These are phyloP conservation scores for Apteryx mantelli DNA, from an alignment of 2,113 vertebrate genomes.

Conservation along the genomic window DNA sequence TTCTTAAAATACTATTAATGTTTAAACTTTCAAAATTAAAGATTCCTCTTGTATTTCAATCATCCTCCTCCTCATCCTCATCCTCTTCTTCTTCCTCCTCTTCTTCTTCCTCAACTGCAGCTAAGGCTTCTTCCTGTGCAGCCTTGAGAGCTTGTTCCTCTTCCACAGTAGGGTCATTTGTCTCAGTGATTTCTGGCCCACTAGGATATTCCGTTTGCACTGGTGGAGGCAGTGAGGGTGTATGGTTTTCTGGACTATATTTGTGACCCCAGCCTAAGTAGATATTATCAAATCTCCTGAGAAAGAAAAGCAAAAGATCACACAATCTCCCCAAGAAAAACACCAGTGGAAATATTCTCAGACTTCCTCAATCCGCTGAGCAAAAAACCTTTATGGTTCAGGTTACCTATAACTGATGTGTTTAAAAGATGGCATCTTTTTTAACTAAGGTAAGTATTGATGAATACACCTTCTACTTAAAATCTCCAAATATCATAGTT, in stretches of 20 bases:
- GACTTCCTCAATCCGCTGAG: neutral
- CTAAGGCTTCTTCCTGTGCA: constrained; percentile 76
- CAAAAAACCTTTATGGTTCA: neutral
- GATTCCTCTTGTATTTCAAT: neutral
- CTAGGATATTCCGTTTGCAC: constrained; percentile 82
- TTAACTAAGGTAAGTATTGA: neutral
- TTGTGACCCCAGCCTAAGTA: constrained; percentile 96
- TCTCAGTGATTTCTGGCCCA: constrained; percentile 84
- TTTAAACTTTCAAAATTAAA: neutral
- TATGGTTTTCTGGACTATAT: constrained; percentile 80
- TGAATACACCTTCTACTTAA: neutral
- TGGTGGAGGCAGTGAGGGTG: constrained; percentile 68
- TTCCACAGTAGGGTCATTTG: constrained; percentile 83
- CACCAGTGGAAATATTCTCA: neutral
- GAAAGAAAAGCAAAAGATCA: neutral
- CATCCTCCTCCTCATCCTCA: constrained; percentile 75
- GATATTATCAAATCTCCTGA: constrained; percentile 88
- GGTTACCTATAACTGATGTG: neutral
- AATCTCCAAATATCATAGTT: neutral
- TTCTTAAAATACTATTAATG: neutral
- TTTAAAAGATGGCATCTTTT: neutral
- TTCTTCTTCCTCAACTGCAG: constrained; percentile 76
- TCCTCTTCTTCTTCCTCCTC: constrained; percentile 78
- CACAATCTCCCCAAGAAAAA: neutral
- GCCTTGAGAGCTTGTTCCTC: constrained; percentile 85